Evolutionary conservation across 2,113 vertebrate genomes (phyloP).

Genomic region (Oxyruncus cristatus): DNA sequence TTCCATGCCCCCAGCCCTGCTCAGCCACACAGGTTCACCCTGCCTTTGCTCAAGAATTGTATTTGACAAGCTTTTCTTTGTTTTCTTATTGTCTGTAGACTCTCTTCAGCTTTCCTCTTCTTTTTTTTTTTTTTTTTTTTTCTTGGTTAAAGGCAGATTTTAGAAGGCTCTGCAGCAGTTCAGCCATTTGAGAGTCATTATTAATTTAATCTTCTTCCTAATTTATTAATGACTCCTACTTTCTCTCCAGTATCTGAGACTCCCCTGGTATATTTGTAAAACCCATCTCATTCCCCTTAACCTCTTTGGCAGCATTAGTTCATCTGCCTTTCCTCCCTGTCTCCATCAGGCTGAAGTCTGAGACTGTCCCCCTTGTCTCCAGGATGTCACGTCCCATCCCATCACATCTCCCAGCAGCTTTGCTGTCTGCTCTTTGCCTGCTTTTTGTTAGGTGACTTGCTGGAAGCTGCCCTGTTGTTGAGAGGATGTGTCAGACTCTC

Average conservation of each 20-base stretch:
- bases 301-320: neutral
- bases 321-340: neutral
- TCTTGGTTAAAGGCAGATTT: neutral
- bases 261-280: conserved; percentile 44
- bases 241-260: conserved; percentile 30
- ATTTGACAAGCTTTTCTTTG: neutral
- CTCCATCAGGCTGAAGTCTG: neutral
- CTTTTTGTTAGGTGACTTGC: neutral
- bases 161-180: neutral
- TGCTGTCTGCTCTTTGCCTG: neutral
- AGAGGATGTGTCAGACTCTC: neutral
- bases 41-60: neutral
- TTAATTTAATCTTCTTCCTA: conserved; percentile 64
- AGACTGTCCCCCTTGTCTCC: neutral
- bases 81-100: neutral
- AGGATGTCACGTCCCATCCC: neutral
- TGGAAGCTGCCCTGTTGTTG: neutral
- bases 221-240: conserved; percentile 63
- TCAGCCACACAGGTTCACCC: neutral
- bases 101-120: neutral
- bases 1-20: neutral
- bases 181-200: conserved; percentile 61
- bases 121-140: neutral
- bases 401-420: neutral
- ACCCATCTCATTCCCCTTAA: neutral